Conservation (phyloP, 2,113 vertebrate genomes). For the Phoenicopterus ruber region DNA sequence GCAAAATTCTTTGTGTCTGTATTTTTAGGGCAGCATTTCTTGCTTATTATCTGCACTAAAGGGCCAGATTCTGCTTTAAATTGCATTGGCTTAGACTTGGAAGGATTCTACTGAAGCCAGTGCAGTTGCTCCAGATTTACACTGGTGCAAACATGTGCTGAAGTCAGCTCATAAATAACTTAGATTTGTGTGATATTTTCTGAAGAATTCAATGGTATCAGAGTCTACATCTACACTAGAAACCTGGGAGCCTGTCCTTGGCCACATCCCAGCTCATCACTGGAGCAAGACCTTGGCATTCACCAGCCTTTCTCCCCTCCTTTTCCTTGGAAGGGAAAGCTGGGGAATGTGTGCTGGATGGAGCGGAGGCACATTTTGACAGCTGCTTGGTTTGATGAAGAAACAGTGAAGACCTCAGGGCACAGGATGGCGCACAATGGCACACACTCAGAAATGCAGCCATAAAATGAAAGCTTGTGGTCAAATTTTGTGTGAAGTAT, state of each 20-base stretch:
- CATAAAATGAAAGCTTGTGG: constrained; percentile 6
- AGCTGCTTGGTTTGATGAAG: constrained; percentile 50
- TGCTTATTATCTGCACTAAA: not conserved
- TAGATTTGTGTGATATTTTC: not conserved
- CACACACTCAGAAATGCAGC: not conserved
- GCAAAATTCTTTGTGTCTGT: not conserved
- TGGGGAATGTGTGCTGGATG: constrained; percentile 27
- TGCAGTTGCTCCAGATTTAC: not conserved
- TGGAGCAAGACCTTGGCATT: constrained; percentile 51
- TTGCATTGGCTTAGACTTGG: not conserved
- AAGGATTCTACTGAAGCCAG: not conserved
- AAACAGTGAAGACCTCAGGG: constrained; percentile 36
- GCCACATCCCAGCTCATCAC: constrained; percentile 29
- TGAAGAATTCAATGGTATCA: not conserved
- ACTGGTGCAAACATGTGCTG: not conserved
- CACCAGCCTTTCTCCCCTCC: not conserved
- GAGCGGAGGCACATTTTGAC: constrained; percentile 34
- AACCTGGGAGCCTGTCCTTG: constrained; percentile 2
- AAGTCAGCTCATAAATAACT: not conserved
- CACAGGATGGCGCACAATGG: constrained; percentile 19
- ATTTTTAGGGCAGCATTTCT: not conserved
- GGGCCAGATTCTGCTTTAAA: not conserved
- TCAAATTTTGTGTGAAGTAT: not conserved
- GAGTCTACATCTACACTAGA: not conserved
- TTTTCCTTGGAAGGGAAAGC: constrained; percentile 32